These are phyloP conservation scores for Agelastica alni DNA, from an alignment of 2,888 invertebrate genomes.

Conservation along the genomic window DNA sequence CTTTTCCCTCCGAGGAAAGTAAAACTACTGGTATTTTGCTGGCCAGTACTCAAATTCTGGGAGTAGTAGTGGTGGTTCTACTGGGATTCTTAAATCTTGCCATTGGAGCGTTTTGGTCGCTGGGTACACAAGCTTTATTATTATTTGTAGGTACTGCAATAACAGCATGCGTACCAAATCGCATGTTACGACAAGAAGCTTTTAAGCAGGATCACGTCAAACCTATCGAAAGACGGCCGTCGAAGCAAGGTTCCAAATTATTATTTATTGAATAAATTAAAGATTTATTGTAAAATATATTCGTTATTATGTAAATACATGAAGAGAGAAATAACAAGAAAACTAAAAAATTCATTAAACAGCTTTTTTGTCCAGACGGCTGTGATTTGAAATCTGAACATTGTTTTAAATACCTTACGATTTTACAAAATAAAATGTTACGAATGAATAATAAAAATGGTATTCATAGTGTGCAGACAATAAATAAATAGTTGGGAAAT, in stretches of 20 bases:
- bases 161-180: constrained; percentile 39
- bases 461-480: no score
- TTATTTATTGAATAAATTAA: constrained; percentile 22
- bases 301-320: no score
- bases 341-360: no score
- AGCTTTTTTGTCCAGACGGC: no score
- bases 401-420: no score
- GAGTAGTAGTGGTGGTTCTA: constrained; percentile 28
- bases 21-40: constrained; percentile 37
- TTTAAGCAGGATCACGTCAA: constrained; percentile 30
- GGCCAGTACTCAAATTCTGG: constrained; percentile 34
- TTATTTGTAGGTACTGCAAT: constrained; percentile 38
- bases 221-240: constrained; percentile 11
- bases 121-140: constrained; percentile 34
- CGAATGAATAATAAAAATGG: no score
- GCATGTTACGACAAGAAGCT: constrained; percentile 41
- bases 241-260: constrained; percentile 18
- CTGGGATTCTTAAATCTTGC: constrained; percentile 28
- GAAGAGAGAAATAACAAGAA: no score
- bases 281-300: no score
- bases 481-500: no score
- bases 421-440: no score
- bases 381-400: no score
- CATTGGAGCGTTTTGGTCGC: constrained; percentile 41
- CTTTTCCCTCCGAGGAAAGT: constrained; percentile 38